Evolutionary conservation across 2,113 vertebrate genomes (phyloP), one percentile per base, ranked within the genome.

Genomic region (Leucoraja erinaceus): DNA sequence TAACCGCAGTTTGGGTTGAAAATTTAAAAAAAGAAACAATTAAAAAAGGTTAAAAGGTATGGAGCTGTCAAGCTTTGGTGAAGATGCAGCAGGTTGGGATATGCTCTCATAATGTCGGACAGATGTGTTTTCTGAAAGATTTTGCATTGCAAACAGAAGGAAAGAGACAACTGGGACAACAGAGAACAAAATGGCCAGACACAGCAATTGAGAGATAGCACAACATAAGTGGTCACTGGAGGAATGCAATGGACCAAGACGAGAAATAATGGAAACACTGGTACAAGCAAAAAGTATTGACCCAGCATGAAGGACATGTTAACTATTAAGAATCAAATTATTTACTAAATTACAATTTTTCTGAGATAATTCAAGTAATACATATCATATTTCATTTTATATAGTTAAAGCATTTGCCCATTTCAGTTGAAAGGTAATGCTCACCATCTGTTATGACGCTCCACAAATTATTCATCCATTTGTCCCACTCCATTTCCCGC

Each of bases 181-280:
- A 88, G 83, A 88, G 83, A 63, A 88, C 56, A 88, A 88, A 88
- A 63, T 88, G 59, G 28, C 59, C 83, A 88, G 83, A 66, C 83
- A 88, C 28, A 66, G 83, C 83, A 88, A 63, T 31, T 2, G 59
- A 66, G 83, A 88, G 59, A n/a, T 31, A 31, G 28, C 83, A 88
- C 12, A 88, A 86, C 59, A 31, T 88, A 88, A 88, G 83, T 88
- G n/a, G 59, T 88, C 59, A 88, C 83, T 66, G 28, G 59, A 88
- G 83, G 63, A 66, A 88, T 33, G 59, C 83, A 63, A 88, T 66
- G n/a, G 83, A 88, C 59, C 59, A 88, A 88, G 54, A 84, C 56
- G 56, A 84, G 59, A 63, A 88, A 88, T 86, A 88, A 88, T 63
- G 83, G 83, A 33, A 63, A 88, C 59, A 88, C 59, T 66, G 12